These are phyloP conservation scores for Gephyroberyx darwinii DNA, from an alignment of 2,797 vertebrate genomes.

Conservation along the genomic window DNA sequence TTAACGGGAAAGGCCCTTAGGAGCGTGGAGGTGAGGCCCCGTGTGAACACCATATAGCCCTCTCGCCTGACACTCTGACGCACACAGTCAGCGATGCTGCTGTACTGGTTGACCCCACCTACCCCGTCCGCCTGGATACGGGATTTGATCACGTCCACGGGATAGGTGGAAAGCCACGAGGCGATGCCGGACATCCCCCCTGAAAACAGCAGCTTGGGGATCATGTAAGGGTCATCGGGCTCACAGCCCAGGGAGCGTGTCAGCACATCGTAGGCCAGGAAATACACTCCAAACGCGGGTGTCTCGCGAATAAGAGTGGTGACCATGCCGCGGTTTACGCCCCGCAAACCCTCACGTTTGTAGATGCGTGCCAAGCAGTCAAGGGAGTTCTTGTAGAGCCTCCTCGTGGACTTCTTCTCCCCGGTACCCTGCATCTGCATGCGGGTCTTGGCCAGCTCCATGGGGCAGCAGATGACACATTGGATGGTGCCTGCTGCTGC, in stretches of 20 bases:
- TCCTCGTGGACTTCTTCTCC: constrained; percentile 84
- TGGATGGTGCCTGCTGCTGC: constrained; percentile 93
- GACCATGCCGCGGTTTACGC: constrained; percentile 93
- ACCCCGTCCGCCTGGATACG: constrained; percentile 94
- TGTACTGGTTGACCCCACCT: constrained; percentile 86
- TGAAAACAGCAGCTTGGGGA: constrained; percentile 93
- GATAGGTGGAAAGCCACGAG: constrained; percentile 97
- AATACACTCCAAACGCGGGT: constrained; percentile 95
- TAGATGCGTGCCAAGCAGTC: constrained; percentile 95
- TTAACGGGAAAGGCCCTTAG: constrained; percentile 97
- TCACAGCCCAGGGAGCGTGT: constrained; percentile 91
- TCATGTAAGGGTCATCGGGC: constrained; percentile 86
- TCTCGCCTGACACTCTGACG: constrained; percentile 89
- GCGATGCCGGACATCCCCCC: constrained; percentile 93
- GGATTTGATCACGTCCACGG: constrained; percentile 95
- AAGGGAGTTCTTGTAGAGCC: constrained; percentile 93
- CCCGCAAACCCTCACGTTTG: constrained; percentile 87
- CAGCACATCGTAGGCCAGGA: constrained; percentile 91
- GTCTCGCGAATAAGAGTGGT: constrained; percentile 92
- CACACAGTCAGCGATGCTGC: constrained; percentile 89
- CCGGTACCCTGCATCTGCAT: constrained; percentile 97
- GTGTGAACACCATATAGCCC: constrained; percentile 92
- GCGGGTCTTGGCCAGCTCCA: constrained; percentile 98
- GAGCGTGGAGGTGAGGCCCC: constrained; percentile 94
- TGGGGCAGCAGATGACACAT: constrained; percentile 94